A percentile compares a stretch with the other conserved stretches of the same genome.
phyloP scores from a whole-genome alignment of 2,113 vertebrate species.

The Urocitellus parryii region DNA sequence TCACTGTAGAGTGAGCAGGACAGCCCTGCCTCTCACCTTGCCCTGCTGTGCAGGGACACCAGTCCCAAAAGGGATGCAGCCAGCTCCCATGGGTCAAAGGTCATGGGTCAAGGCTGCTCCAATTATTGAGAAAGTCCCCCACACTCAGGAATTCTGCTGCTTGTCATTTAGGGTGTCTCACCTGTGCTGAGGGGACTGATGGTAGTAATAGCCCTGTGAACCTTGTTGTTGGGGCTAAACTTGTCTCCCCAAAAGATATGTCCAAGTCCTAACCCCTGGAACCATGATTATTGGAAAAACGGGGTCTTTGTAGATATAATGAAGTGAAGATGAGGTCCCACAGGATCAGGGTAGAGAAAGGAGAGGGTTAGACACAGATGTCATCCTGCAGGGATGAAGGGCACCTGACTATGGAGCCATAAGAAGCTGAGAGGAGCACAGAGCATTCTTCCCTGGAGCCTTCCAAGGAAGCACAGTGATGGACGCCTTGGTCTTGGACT shows the following conservation, averaged over 20 bases:
- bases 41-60: not conserved
- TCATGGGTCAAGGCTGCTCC: no score
- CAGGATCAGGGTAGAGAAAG: not conserved
- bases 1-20: not conserved
- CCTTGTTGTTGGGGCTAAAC: not conserved
- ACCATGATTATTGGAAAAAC: not conserved
- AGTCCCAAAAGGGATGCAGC: no score
- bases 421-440: no score
- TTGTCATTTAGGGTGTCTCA: no score
- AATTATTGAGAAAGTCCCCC: no score
- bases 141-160: no score
- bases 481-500: not conserved
- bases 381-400: not conserved
- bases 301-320: not conserved
- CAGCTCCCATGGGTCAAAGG: no score
- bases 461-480: not conserved
- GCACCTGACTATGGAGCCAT: not conserved
- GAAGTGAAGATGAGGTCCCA: not conserved
- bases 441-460: no score
- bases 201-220: not conserved
- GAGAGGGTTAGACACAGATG: not conserved
- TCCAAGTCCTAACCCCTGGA: not conserved
- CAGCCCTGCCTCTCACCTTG: not conserved
- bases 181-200: no score
- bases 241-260: not conserved